Evolutionary conservation across 2,797 vertebrate species (phyloP).

Genomic region (Rhinogobio ventralis): DNA sequence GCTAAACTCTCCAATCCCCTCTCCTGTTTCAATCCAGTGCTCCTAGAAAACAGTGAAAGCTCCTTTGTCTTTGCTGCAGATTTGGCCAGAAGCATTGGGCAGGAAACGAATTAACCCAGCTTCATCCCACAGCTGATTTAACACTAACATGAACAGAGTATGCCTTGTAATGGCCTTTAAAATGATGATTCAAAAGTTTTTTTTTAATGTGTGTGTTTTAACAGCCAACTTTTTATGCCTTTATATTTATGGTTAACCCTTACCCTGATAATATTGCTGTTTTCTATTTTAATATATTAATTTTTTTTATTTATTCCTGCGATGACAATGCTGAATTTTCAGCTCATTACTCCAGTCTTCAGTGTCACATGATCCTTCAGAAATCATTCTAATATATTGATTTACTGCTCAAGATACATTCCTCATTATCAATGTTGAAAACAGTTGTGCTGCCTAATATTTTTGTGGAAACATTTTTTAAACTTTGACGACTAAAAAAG

Average conservation of each 20-base stretch:
- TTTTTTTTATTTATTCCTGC: no score
- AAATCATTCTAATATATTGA: no score
- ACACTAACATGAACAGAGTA: constrained; percentile 1
- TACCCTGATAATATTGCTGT: background rate
- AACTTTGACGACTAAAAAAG: no score
- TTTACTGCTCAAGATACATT: no score
- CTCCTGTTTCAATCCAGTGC: constrained; percentile 16
- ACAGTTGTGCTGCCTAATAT: no score
- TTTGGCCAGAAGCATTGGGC: constrained; percentile 15
- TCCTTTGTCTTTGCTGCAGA: constrained; percentile 24
- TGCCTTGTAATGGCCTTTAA: background rate
- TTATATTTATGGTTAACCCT: background rate
- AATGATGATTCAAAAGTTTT: constrained; percentile 9
- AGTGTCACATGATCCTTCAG: no score
- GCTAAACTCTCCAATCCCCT: background rate
- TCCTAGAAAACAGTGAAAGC: constrained; percentile 14
- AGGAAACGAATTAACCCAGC: constrained; percentile 21
- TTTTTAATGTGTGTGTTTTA: background rate
- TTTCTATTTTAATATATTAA: background rate
- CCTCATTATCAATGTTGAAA: no score
- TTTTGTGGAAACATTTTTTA: no score
- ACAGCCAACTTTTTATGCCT: background rate
- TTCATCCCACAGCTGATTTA: background rate
- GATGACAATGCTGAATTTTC: no score
- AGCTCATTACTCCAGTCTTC: no score